Evolutionary conservation across 2,113 vertebrate species (phyloP), one percentile per base, ranked within the genome.

Genomic region (Petrocephalus microphthalmus): DNA sequence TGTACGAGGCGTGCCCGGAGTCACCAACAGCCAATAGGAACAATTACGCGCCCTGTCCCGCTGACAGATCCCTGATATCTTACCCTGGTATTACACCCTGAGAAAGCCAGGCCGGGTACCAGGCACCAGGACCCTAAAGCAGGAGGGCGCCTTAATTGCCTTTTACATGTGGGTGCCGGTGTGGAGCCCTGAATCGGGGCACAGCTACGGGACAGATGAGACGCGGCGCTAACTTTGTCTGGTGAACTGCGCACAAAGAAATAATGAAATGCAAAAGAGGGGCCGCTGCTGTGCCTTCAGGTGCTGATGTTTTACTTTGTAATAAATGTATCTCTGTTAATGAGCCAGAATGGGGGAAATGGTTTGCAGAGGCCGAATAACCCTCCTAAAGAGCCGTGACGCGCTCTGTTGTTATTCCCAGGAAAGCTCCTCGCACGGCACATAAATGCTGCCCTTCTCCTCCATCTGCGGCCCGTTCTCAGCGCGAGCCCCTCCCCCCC

Each of bases 281-380:
- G 64, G 60, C 56, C 37, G 42, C 47, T n/a, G 47, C 88, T 57
- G 60, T 25, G 49, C 25, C 47, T 88, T 57, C 56, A 88, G 82
- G 88, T 84, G 42, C 56, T n/a, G n/a, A 33, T 67, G 49, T 47
- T 64, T 29, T 84, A 47, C 11, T 67, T 64, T 85, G 57, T 54
- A 86, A 89, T 89, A 56, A 85, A 64, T 85, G 85, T 53, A 85
- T 60, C 15, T 85, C 74, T 85, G 57, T 42, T 89, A 85, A 85
- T 54, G 88, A 85, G 57, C 49, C 57, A 13, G 49, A 74, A 45
- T 53, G 19, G 51, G 11, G 3, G 8, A 83, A 84, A 60, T 19
- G 42, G 19, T 8, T 78, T 53, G 17, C 64, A 33, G 78, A 37
- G 45, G 0, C n/a, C 33, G 87, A 49, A 81, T 78, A 81, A 87